Base-by-base conservation (phyloP, 2,888 invertebrate species). In the Drosophila glabriapex region DNA sequence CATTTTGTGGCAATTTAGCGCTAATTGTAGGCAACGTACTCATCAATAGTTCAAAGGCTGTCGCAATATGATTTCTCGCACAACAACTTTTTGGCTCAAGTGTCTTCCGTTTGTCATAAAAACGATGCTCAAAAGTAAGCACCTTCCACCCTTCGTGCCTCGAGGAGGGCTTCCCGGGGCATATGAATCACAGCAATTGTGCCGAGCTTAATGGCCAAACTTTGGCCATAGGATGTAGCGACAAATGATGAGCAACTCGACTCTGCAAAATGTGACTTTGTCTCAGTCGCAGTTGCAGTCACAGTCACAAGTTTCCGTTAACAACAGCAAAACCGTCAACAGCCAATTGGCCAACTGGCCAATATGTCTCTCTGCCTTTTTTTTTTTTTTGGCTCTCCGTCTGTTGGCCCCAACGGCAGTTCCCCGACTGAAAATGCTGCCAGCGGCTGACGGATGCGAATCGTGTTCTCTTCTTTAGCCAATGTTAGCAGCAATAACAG, bases 51-150 rank as follows among this genome's bases (percentile, higher is more conserved):
- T 89, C 90, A 85, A 90, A 85, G 84, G 75, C 79, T 71, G 73
- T 49, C 75, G 66, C 78, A 60, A 65, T 62, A 50, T 65, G 33
- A 59, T 68, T 71, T 39, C 39, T 56, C 41, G 55, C 69, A 63
- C 54, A 70, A 58, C 78, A 90, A 90, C 67, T 79, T 90, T 89
- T 56, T 46, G 25, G 60, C 73, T 90, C 86, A 83, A 86, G 85
- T 90, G 84, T 55, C 85, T 80, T 87, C 86, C 86, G 86, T 89
- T 87, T 90, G 87, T 80, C 86, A 87, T 87, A 90, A 87, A 86
- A 86, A 84, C 59, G 66, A 25, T 74, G 66, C 66, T 39, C 71
- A 67, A 64, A 58, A 25, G 25, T 46, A 46, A 46, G 46, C 46
- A 46, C 46, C 46, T 46, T 46, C 46, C 16, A 28, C 80, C 35